Base-by-base conservation (phyloP, 2,797 vertebrate species). In the Odontamblyopus rebecca region DNA sequence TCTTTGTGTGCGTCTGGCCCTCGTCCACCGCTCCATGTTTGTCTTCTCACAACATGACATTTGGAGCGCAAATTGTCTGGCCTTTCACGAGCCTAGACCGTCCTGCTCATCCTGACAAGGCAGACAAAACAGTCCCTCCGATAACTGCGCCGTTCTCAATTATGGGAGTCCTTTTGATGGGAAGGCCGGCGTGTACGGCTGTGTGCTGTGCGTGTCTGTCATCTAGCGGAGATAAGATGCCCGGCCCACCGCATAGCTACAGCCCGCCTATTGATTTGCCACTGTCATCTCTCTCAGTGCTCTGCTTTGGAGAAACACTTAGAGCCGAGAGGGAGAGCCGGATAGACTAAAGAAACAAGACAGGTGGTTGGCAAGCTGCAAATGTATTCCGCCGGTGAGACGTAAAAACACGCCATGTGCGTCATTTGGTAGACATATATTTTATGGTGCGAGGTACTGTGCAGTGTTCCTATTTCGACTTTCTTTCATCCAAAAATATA, bases 31-130 rank as follows among this genome's bases (percentile, higher is more conserved):
- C 81, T 77, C 82, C 86, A 80, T 89, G 88, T 89, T 87, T 85
- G 84, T 82, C 80, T 87, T 81, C 81, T 79, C 69, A 68, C 83
- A 86, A 86, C 82, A 86, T 91, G 91, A 89, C 89, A 91, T 92
- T 92, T 91, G 81, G 74, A 84, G 83, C 80, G 62, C 83, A 87
- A 85, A 89, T 88, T 87, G 85, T 85, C 85, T 90, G 86, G 89
- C 87, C 86, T 92, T 92, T 91, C 69, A 84, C 83, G 80, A 70
- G 74, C 65, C 87, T 62, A 84, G 79, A 68, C 84, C 72, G 86
- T 85, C 89, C 83, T 74, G 82, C 86, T 89, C 76, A 78, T 76
- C 68, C 83, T 86, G 88, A 88, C 88, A 88, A 80, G 80, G 82
- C 81, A 78, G 78, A 87, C 82, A 86, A 88, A 88, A 85, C 87